Evolutionary conservation across 2,113 vertebrate genomes (phyloP).

Genomic region (Pelecanus crispus): DNA sequence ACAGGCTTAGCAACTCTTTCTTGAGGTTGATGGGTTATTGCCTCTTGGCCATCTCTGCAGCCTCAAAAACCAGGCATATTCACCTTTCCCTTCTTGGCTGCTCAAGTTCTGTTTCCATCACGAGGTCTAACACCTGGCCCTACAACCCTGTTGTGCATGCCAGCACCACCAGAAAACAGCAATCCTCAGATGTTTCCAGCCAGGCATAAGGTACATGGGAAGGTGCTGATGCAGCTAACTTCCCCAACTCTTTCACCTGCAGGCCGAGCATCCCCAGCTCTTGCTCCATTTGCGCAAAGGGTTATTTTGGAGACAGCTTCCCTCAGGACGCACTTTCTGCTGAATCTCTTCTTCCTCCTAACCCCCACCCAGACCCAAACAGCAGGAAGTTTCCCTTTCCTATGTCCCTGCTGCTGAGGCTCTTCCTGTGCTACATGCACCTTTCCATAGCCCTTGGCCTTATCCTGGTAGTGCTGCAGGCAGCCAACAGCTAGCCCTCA

Average conservation of each 20-base stretch:
- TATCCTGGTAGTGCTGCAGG: not conserved
- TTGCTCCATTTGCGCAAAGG: rapidly evolving
- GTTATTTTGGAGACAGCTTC: not conserved
- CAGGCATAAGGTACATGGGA: not conserved
- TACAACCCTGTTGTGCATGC: not conserved
- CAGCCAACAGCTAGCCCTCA: not conserved
- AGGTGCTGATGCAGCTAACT: not conserved
- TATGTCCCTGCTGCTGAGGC: not conserved
- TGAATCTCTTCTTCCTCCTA: not conserved
- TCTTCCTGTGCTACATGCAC: rapidly evolving
- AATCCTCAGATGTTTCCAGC: not conserved
- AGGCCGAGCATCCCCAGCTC: not conserved
- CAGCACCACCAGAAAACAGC: not conserved
- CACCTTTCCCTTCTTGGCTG: not conserved
- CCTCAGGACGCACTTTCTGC: not conserved
- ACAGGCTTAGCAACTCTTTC: not conserved
- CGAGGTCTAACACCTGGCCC: not conserved
- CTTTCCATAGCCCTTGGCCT: not conserved
- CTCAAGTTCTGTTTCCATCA: not conserved
- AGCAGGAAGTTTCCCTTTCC: not conserved
- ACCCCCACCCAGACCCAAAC: not conserved
- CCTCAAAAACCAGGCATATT: not conserved
- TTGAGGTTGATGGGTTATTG: not conserved
- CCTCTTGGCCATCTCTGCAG: not conserved
- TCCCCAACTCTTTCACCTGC: rapidly evolving